Conservation (phyloP, 2,888 invertebrate species). For the Belgica antarctica region DNA sequence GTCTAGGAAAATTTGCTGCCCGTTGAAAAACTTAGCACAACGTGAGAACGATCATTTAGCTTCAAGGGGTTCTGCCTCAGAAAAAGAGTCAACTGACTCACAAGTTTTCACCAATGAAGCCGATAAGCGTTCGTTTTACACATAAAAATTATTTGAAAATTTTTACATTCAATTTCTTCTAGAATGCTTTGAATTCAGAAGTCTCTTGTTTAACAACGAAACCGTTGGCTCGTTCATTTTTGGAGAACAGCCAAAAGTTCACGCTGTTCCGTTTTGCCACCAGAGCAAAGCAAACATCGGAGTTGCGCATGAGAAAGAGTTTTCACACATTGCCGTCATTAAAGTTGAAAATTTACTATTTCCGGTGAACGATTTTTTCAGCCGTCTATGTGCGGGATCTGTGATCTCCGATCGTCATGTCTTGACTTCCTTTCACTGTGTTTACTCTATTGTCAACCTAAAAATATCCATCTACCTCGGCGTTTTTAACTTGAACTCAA, state of each 20-base stretch:
- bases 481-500: neutral
- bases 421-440: neutral
- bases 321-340: conserved; percentile 1
- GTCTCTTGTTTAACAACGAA: neutral
- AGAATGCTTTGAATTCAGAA: neutral
- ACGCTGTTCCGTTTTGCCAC: neutral
- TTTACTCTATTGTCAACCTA: neutral
- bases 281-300: neutral
- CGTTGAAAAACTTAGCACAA: too few relatives aligned
- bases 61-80: neutral
- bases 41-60: neutral
- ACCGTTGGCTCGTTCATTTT: neutral
- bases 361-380: too few relatives aligned
- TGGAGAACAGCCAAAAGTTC: neutral
- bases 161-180: neutral
- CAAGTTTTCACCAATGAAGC: neutral
- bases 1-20: neutral
- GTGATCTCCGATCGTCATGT: neutral
- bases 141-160: neutral
- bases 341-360: neutral
- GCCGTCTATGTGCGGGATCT: neutral
- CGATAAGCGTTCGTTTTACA: neutral
- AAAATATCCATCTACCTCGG: neutral
- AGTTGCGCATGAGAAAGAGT: neutral
- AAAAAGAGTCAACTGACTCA: neutral